A percentile compares a stretch with the other conserved stretches of the same genome.
Evolutionary conservation across 1,140 invertebrate species (phyloP).

Genomic region (Heliconius hewitsoni): DNA sequence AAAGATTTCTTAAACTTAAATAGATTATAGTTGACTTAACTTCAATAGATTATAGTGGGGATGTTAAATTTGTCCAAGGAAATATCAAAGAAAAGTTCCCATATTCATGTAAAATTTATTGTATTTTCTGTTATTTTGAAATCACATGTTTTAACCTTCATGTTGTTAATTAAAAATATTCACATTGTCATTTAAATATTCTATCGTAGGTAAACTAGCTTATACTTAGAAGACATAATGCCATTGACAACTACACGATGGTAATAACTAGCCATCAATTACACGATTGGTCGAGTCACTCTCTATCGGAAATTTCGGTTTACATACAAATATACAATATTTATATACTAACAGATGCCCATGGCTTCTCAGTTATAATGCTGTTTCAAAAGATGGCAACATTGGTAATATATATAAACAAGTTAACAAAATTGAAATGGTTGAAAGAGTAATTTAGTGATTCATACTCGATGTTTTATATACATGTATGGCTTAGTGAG

Average conservation of each 20-base stretch:
- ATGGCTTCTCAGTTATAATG: not conserved
- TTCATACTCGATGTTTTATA: not conserved
- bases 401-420: not conserved
- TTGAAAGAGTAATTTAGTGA: not conserved
- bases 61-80: not conserved
- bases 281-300: conserved; percentile 77
- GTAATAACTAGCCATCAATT: conserved; percentile 58
- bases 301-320: conserved; percentile 66
- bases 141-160: conserved; percentile 83
- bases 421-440: not conserved
- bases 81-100: conserved; percentile 32
- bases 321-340: conserved; percentile 79
- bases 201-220: conserved; percentile 77
- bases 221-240: conserved; percentile 79
- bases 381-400: conserved; percentile 52
- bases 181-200: conserved; percentile 81
- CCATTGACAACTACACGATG: conserved; percentile 76
- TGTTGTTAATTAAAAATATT: conserved; percentile 82
- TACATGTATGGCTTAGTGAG: not conserved
- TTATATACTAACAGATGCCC: conserved; percentile 52
- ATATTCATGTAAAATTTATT: conserved; percentile 82
- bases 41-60: too few relatives aligned
- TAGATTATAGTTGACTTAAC: too few relatives aligned
- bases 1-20: too few relatives aligned
- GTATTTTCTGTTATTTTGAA: conserved; percentile 82